phyloP scores from a whole-genome alignment of 2,888 invertebrate genomes.

The Elaeidobius kamerunicus region DNA sequence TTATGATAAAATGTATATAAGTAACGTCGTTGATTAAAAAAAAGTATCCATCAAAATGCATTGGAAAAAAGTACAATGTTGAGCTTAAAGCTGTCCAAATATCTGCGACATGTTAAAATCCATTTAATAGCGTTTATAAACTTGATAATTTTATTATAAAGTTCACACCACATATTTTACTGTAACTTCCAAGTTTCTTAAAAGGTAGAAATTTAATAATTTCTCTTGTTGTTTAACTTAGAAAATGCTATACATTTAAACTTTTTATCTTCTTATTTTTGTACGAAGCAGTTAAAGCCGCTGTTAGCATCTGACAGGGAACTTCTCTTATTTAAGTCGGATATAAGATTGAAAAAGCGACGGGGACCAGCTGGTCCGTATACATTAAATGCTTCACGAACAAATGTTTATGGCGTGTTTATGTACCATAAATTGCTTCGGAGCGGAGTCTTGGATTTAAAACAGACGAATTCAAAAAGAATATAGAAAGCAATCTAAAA shows the following conservation, averaged over 20 bases:
- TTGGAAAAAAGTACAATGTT: too few relatives aligned
- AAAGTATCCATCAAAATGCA: too few relatives aligned
- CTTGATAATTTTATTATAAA: too few relatives aligned
- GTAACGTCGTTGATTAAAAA: too few relatives aligned
- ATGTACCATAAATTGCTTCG: constrained; percentile 23
- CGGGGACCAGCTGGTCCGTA: constrained; percentile 23
- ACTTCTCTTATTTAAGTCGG: constrained; percentile 17
- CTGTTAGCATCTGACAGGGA: constrained; percentile 16
- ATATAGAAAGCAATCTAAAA: constrained; percentile 12
- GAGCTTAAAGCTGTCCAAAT: too few relatives aligned
- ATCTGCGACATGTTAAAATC: too few relatives aligned
- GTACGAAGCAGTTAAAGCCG: constrained; percentile 4
- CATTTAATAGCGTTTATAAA: too few relatives aligned
- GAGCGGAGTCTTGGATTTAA: constrained; percentile 18
- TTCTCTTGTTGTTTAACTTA: constrained; percentile 7
- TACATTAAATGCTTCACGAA: constrained; percentile 21
- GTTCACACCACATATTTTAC: too few relatives aligned
- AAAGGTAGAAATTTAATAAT: background rate
- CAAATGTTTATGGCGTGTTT: constrained; percentile 23
- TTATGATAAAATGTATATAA: too few relatives aligned
- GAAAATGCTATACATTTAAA: constrained; percentile 7
- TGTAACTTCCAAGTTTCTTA: background rate
- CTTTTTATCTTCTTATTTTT: constrained; percentile 8
- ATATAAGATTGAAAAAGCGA: constrained; percentile 20
- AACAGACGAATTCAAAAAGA: constrained; percentile 12